A percentile compares a stretch with the other conserved stretches of the same genome.
These are phyloP conservation scores for Agonopterix heracliana DNA, from an alignment of 2,888 invertebrate species.

Conservation along the genomic window DNA sequence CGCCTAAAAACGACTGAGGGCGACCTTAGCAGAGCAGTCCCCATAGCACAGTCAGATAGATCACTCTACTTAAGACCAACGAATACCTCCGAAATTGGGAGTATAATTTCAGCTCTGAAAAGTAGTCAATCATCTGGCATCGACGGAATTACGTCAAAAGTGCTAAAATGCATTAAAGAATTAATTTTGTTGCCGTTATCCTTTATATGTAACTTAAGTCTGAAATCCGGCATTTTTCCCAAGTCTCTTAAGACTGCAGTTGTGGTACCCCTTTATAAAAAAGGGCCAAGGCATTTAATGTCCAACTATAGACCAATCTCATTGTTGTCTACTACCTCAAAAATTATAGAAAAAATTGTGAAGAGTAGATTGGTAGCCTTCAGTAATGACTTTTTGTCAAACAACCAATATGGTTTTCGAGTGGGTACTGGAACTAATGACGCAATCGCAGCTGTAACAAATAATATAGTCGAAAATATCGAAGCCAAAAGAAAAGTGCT, in stretches of 20 bases:
- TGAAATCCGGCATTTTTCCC: slow-evolving; percentile 1
- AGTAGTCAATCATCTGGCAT: slow-evolving; percentile 10
- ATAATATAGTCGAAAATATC: slow-evolving; percentile 4
- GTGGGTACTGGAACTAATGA: slow-evolving; percentile 5
- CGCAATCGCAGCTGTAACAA: slow-evolving; percentile 6
- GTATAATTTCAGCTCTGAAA: slow-evolving; percentile 11
- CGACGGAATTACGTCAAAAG: slow-evolving; percentile 12
- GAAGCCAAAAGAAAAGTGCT: no score
- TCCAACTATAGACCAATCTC: slow-evolving; percentile 12
- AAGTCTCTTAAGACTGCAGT: no score
- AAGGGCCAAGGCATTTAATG: slow-evolving; percentile 8
- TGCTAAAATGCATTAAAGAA: slow-evolving; percentile 34
- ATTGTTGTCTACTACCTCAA: slow-evolving; percentile 8
- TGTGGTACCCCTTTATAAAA: slow-evolving; percentile 13
- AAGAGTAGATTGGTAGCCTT: not conserved
- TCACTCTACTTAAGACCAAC: no score
- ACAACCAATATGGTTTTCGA: slow-evolving; percentile 6
- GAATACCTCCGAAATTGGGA: slow-evolving; percentile 6
- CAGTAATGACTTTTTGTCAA: not conserved
- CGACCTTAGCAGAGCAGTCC: no score
- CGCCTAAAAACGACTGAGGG: no score
- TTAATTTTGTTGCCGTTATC: slow-evolving; percentile 2
- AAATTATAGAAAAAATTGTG: slow-evolving; percentile 7
- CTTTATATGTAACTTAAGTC: slow-evolving; percentile 5
- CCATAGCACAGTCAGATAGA: no score